phyloP scores from a whole-genome alignment of 1,140 invertebrate genomes.

The Caenorhabditis inopinata region DNA sequence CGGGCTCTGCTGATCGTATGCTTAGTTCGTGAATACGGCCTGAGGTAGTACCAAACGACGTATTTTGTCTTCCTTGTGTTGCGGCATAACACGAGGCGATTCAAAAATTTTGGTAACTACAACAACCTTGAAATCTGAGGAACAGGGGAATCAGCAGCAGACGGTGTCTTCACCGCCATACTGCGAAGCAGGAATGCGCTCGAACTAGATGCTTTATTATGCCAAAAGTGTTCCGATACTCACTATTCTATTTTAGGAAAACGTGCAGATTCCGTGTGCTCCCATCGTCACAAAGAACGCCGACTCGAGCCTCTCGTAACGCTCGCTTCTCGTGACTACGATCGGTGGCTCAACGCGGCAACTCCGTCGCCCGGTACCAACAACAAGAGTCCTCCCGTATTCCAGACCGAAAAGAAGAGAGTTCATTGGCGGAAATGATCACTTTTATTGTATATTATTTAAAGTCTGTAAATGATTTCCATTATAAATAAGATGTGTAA shows the following conservation, averaged over 20 bases:
- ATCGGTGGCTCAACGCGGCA: not conserved
- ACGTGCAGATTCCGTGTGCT: not conserved
- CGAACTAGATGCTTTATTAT: too few relatives aligned
- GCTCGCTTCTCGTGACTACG: not conserved
- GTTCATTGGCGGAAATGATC: slow-evolving; percentile 15
- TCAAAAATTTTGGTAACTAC: too few relatives aligned
- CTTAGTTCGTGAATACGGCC: too few relatives aligned
- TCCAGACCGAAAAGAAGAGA: slow-evolving; percentile 22
- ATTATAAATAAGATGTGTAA: not conserved
- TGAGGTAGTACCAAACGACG: too few relatives aligned
- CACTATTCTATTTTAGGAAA: not conserved
- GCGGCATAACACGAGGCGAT: too few relatives aligned
- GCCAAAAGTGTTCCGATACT: too few relatives aligned
- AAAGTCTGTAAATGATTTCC: not conserved
- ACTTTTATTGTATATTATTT: not conserved
- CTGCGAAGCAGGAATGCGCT: too few relatives aligned
- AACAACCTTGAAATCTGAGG: too few relatives aligned
- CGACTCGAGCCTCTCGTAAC: not conserved
- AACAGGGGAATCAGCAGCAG: too few relatives aligned
- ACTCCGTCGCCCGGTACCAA: not conserved
- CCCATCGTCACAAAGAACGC: not conserved
- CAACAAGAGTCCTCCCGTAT: slow-evolving; percentile 2
- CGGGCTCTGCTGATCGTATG: too few relatives aligned
- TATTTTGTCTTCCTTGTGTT: too few relatives aligned
- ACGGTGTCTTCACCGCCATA: too few relatives aligned